Percentiles rank a stretch among this genome's conserved stretches.
These are phyloP conservation scores for Torymus tubicola DNA, from an alignment of 2,888 invertebrate genomes.

Conservation along the genomic window DNA sequence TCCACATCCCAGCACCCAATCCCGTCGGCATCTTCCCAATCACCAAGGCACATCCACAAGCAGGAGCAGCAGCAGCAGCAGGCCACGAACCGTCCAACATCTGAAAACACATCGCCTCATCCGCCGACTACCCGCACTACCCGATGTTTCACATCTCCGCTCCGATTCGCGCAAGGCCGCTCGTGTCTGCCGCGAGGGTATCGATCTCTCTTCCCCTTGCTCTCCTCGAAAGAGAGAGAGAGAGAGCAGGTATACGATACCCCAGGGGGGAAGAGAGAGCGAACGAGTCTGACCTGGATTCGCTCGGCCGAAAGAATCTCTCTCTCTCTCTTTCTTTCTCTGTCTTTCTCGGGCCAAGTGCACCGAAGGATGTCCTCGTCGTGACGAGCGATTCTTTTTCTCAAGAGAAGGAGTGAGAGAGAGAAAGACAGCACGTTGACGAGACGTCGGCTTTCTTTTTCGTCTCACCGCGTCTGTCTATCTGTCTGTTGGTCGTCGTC, in stretches of 20 bases:
- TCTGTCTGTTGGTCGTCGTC: too few relatives aligned
- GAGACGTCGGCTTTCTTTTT: neutral
- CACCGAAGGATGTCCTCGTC: neutral
- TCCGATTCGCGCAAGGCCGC: neutral
- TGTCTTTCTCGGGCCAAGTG: neutral
- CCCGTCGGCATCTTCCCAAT: too few relatives aligned
- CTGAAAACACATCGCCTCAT: neutral
- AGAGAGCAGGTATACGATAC: neutral
- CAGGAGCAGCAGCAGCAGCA: too few relatives aligned
- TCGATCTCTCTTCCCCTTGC: too few relatives aligned
- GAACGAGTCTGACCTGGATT: slow-evolving; percentile 36
- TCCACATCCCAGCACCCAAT: too few relatives aligned
- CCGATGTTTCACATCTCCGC: neutral
- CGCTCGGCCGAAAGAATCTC: neutral
- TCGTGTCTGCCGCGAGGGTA: too few relatives aligned
- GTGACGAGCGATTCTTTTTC: slow-evolving; percentile 38
- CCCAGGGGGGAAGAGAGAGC: neutral
- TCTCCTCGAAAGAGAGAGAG: neutral
- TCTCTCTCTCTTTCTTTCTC: neutral
- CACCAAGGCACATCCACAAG: too few relatives aligned
- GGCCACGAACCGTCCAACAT: too few relatives aligned
- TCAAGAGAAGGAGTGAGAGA: neutral
- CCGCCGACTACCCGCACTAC: neutral
- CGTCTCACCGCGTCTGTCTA: neutral
- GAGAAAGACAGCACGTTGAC: neutral